Percentiles rank a stretch among this genome's conserved stretches.
phyloP scores from a whole-genome alignment of 1,140 invertebrate species.

The Drosophila oshimai region DNA sequence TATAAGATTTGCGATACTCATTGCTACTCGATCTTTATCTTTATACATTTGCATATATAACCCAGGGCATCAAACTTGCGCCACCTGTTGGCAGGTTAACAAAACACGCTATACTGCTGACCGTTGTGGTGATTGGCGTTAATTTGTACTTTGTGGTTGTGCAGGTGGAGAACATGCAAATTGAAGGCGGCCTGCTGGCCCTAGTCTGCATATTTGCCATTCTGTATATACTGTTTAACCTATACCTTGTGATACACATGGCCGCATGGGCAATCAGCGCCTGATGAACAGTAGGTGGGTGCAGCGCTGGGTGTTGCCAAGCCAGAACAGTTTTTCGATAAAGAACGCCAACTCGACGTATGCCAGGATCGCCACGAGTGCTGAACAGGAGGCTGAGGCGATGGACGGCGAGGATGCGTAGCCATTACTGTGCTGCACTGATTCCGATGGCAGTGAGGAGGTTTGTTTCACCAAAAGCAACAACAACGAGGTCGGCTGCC shows the following conservation, averaged over 20 bases:
- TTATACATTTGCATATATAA: too few relatives aligned
- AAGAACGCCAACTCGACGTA: slow-evolving; percentile 80
- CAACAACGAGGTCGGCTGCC: slow-evolving; percentile 56
- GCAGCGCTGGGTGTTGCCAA: slow-evolving; percentile 78
- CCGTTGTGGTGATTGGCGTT: slow-evolving; percentile 89
- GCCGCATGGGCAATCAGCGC: slow-evolving; percentile 85
- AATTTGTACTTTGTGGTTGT: slow-evolving; percentile 92
- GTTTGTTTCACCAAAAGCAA: slow-evolving; percentile 67
- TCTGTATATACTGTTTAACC: slow-evolving; percentile 88
- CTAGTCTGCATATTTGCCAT: slow-evolving; percentile 85
- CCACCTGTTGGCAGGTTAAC: too few relatives aligned
- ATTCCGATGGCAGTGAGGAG: slow-evolving; percentile 74
- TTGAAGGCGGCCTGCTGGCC: slow-evolving; percentile 84
- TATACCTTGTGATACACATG: slow-evolving; percentile 89
- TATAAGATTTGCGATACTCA: too few relatives aligned
- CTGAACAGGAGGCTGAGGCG: slow-evolving; percentile 57
- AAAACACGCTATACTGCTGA: slow-evolving; percentile 87
- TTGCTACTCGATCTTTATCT: too few relatives aligned
- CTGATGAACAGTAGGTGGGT: slow-evolving; percentile 81
- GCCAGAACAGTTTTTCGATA: slow-evolving; percentile 78
- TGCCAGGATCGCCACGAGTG: slow-evolving; percentile 71
- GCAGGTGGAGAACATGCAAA: slow-evolving; percentile 84
- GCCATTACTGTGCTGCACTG: slow-evolving; percentile 81
- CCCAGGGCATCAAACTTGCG: too few relatives aligned
- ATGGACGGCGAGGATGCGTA: slow-evolving; percentile 77